Base-by-base conservation (phyloP, 2,888 invertebrate genomes). In the Eurois occulta region DNA sequence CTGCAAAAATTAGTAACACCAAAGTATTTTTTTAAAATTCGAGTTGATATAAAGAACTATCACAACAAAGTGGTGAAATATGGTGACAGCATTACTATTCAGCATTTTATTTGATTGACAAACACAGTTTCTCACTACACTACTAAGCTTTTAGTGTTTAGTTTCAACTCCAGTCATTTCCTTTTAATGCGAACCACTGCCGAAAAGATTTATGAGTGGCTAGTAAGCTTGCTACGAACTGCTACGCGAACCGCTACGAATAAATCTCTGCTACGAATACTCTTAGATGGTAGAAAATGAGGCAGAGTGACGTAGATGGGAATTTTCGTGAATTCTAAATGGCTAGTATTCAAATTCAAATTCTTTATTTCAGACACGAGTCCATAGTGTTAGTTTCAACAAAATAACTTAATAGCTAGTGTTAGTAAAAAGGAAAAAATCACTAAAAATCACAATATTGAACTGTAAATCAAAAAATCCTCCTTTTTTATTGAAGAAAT, bases 171-270 rank as follows among this genome's bases (percentile, higher is more conserved):
- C 62, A 77, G 55, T 69, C 69, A 82, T 87, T 84, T 80, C 78
- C 80, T 89, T 87, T 87, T 85, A 89, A 81, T 68, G 73, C 77
- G 68, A 64, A 79, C 62, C 72, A 70, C 43, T 76, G 73, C 76
- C 77, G 77, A 86, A 81, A 84, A 81, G 81, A 86, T 86, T 86
- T 84, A 82, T 82, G 82, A 86, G 83, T 83, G 82, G 77, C 76
- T 79, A 79, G 88, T 77, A 79, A 87, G 82, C 41, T 77, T 82
- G 87, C 84, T 88, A 88, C 87, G 87, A 88, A 86, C 72, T 83
- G 80, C 85, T 88, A 87, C 88, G 85, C 83, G 71, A 75, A 83
- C 77, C 72, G 80, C 88, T 87, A 87, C 82, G 86, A 85, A 88
- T 88, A 85, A 79, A 80, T 82, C 75, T 79, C 38, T 41, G 78